These are phyloP conservation scores for Epirrita christyi DNA, from an alignment of 2,888 invertebrate genomes.

Conservation along the genomic window DNA sequence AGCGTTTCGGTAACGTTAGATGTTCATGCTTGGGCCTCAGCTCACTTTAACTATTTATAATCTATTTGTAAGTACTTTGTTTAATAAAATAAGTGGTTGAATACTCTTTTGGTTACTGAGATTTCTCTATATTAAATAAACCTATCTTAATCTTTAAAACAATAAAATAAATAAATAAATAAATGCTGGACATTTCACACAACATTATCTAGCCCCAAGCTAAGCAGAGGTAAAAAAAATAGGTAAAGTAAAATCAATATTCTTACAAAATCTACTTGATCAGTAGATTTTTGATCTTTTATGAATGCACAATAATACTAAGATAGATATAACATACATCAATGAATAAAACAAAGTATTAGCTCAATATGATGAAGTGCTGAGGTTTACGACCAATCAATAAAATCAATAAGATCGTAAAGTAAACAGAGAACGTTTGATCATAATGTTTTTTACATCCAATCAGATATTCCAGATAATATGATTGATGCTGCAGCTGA, in stretches of 20 bases:
- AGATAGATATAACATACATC: neutral
- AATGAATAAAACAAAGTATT: conserved; percentile 1
- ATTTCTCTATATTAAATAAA: too few relatives aligned
- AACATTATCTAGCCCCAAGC: too few relatives aligned
- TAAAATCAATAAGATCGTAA: conserved; percentile 48
- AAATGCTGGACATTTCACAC: too few relatives aligned
- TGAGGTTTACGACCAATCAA: conserved; percentile 48
- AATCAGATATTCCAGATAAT: conserved; percentile 32
- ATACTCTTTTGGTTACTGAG: neutral
- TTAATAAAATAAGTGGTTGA: conserved; percentile 12
- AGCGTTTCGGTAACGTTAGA: too few relatives aligned
- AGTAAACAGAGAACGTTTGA: conserved; percentile 43
- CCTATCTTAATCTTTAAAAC: neutral
- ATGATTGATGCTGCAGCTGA: conserved; percentile 42
- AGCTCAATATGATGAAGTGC: conserved; percentile 28
- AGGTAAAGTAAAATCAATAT: too few relatives aligned
- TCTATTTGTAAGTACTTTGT: too few relatives aligned
- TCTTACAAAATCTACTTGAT: neutral
- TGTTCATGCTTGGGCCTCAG: too few relatives aligned
- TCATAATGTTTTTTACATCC: conserved; percentile 43
- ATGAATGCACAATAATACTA: conserved; percentile 5
- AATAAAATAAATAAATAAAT: too few relatives aligned
- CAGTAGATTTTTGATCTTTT: neutral
- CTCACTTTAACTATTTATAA: too few relatives aligned
- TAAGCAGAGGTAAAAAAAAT: too few relatives aligned